Evolutionary conservation across 2,888 invertebrate genomes (phyloP).

Genomic region (Caenorhabditis panamensis): DNA sequence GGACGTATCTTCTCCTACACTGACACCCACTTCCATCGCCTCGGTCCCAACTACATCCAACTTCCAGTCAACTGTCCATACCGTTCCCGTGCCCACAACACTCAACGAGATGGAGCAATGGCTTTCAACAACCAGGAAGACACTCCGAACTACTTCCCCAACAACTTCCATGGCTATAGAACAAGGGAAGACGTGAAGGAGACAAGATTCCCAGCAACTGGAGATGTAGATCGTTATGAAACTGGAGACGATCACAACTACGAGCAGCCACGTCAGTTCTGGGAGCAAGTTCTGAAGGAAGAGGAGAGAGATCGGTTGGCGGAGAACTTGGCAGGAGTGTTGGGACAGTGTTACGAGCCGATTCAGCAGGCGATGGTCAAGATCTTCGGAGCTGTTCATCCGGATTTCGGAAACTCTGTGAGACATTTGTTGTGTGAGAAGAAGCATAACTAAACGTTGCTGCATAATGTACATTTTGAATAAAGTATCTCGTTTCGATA

Average conservation of each 20-base stretch:
- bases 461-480: neutral
- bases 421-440: constrained; percentile 34
- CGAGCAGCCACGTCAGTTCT: constrained; percentile 89
- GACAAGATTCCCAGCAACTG: constrained; percentile 85
- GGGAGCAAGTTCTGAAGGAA: constrained; percentile 87
- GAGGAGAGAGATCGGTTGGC: constrained; percentile 87
- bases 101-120: constrained; percentile 91
- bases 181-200: constrained; percentile 82
- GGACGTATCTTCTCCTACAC: constrained; percentile 85
- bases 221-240: constrained; percentile 89
- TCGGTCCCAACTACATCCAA: constrained; percentile 93
- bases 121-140: constrained; percentile 88
- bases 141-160: constrained; percentile 96
- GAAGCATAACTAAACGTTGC: constrained; percentile 17
- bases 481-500: too few relatives aligned
- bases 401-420: constrained; percentile 86
- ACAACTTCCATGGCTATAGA: constrained; percentile 92
- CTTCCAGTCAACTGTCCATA: constrained; percentile 95
- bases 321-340: constrained; percentile 88
- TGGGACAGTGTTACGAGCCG: constrained; percentile 87
- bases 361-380: constrained; percentile 90
- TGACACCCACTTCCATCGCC: constrained; percentile 92
- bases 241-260: constrained; percentile 92
- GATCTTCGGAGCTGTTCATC: constrained; percentile 89
- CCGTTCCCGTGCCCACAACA: constrained; percentile 85